A percentile compares a stretch with the other conserved stretches of the same genome.
Conservation (phyloP, 2,113 vertebrate genomes). For the Paramisgurnus dabryanus region DNA sequence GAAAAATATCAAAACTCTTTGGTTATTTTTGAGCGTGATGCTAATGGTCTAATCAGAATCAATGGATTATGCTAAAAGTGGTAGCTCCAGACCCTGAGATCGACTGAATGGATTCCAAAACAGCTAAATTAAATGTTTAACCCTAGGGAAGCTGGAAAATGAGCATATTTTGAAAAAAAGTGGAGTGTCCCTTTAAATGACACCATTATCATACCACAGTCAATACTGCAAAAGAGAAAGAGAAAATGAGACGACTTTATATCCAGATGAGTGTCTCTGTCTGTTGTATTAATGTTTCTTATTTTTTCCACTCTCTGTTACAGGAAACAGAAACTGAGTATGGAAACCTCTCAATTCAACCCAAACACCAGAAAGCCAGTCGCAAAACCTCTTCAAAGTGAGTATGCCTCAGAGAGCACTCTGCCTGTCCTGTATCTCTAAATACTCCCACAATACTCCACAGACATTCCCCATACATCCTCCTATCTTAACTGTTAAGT, state of each 20-base stretch:
- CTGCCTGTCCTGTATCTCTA: neutral
- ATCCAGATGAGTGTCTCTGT: neutral
- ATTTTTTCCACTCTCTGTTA: neutral
- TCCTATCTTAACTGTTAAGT: constrained; percentile 9
- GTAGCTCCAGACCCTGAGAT: too few species aligned
- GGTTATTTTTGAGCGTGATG: too few species aligned
- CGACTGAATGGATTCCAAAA: too few species aligned
- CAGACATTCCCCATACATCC: constrained; percentile 3
- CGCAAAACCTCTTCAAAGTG: constrained; percentile 85
- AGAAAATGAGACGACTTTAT: neutral
- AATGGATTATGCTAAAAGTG: too few species aligned
- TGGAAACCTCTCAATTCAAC: constrained; percentile 83
- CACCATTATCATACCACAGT: neutral
- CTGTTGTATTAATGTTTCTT: neutral
- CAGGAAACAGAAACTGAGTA: constrained; percentile 84
- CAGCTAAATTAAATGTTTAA: too few species aligned
- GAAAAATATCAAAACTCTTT: too few species aligned
- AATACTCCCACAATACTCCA: neutral
- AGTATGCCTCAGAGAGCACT: constrained; percentile 59
- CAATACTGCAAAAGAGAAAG: neutral
- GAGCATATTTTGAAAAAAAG: too few species aligned
- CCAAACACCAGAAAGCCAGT: constrained; percentile 73
- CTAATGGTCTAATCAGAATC: too few species aligned
- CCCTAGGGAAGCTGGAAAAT: too few species aligned
- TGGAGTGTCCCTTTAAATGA: neutral